A percentile compares a stretch with the other conserved stretches of the same genome.
Evolutionary conservation across 1,140 invertebrate species (phyloP).

Genomic region (Drosophila hydei): DNA sequence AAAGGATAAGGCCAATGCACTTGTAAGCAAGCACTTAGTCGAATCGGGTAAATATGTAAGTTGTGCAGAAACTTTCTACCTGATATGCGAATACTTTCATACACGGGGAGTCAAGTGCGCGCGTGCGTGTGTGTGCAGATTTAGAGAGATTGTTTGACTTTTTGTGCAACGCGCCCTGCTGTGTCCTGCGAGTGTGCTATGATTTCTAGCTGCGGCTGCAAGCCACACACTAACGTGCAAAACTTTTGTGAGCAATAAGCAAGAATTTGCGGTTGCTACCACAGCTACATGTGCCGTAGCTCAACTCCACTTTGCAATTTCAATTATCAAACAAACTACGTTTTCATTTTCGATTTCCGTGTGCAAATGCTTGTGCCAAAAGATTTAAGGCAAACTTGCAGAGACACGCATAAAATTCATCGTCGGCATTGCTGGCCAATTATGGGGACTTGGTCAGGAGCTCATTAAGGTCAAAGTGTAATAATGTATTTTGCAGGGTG

Average conservation of each 20-base stretch:
- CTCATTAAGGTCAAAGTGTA: constrained; percentile 64
- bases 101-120: constrained; percentile 8
- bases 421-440: constrained; percentile 37
- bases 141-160: constrained; percentile 68
- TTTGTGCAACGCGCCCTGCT: constrained; percentile 24
- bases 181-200: constrained; percentile 36
- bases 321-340: constrained; percentile 62
- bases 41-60: constrained; percentile 74
- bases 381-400: constrained; percentile 40
- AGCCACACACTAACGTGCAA: constrained; percentile 72
- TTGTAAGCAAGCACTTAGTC: constrained; percentile 72
- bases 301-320: constrained; percentile 60
- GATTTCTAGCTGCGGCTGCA: constrained; percentile 59
- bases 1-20: constrained; percentile 71
- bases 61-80: constrained; percentile 64
- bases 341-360: constrained; percentile 62
- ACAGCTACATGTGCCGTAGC: constrained; percentile 3
- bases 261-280: constrained; percentile 70
- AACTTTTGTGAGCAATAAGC: constrained; percentile 65
- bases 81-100: constrained; percentile 20
- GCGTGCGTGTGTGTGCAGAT: constrained; percentile 44
- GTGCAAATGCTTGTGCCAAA: constrained; percentile 58
- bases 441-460: constrained; percentile 43
- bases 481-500: constrained; percentile 51
- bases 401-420: constrained; percentile 1